Base-by-base conservation (phyloP, 1,140 invertebrate genomes). In the Brachionus asplanchnoidis region DNA sequence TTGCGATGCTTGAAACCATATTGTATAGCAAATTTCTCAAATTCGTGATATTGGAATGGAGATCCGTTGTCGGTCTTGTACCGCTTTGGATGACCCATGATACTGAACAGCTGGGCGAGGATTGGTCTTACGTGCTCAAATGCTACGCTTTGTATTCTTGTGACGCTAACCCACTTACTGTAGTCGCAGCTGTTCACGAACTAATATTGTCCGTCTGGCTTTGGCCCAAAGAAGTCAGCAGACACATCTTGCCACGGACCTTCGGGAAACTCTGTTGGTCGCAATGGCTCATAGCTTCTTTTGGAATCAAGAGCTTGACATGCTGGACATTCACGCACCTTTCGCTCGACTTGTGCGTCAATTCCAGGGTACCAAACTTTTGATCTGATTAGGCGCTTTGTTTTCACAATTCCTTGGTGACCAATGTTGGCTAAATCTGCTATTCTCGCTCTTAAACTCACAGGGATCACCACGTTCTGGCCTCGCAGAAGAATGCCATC, bases 171-270 rank as follows among this genome's bases (percentile, higher is more conserved):
- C 66, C 87, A 88, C 66, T 86, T 36, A 5, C 87, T 87, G 28
- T 87, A 88, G 56, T 87, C 86, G 85, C 88, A 87, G 4, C 86
- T 85, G 5, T 87, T 36, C 4, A 87, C 88, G 9, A 87, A 60
- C 9, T 87, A 66, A 79, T 87, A 86, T 32, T 87, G 12, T 50
- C 46, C 80, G 17, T 85, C 86, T 17, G 40, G 83, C 26, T 86
- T 87, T 11, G 87, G 86, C 40, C 87, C 87, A 82, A 85, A 87
- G 83, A 88, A 87, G 73, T 88, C 88, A n/a, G 87, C 85, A 17
- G 66, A 73, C 7, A 88, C 17, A 85, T 86, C 20, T 86, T 50
- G 36, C 86, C 85, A 88, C 53, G 86, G 85, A 68, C 50, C 86
- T 23, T n/a, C 60, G 65, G 84, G 86, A 60, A 86, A 36, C 44